Evolutionary conservation across 2,113 vertebrate genomes (phyloP).

Genomic region (Microtus oregoni): DNA sequence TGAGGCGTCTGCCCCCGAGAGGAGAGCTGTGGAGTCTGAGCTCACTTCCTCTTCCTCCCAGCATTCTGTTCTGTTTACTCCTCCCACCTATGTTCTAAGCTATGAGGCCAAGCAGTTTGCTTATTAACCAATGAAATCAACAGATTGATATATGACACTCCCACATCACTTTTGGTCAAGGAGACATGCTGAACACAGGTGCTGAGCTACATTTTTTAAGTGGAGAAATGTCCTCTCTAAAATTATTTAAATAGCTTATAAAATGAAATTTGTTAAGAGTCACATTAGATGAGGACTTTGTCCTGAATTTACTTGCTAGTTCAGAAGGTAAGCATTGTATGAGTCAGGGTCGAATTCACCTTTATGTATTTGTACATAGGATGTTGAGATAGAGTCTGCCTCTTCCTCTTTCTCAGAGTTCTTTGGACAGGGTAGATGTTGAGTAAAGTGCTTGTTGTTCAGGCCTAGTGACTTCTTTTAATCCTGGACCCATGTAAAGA

Average conservation of each 20-base stretch:
- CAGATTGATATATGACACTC: no score
- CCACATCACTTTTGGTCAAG: not conserved
- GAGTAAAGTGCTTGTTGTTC: not conserved
- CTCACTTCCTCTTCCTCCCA: no score
- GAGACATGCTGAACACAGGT: not conserved
- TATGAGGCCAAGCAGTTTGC: no score
- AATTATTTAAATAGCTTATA: not conserved
- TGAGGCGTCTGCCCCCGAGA: no score
- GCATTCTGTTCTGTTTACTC: no score
- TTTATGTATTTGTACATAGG: not conserved
- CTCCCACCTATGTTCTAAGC: no score
- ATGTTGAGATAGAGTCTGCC: not conserved
- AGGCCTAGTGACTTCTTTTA: no score
- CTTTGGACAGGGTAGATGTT: not conserved
- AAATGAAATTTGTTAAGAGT: conserved; percentile 18
- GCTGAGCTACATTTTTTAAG: not conserved
- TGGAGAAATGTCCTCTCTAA: not conserved
- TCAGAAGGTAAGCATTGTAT: conserved; percentile 25
- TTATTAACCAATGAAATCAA: no score
- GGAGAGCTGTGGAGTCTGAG: no score
- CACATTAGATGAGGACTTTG: not conserved
- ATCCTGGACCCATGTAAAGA: not conserved
- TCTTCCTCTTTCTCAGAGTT: not conserved
- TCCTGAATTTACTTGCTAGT: conserved; percentile 28
- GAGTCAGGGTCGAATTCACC: not conserved